Evolutionary conservation across 92 coral and sea anemone species (phyloP), one percentile per base, ranked within the genome.

Genomic region (Parazoanthus darwini): DNA sequence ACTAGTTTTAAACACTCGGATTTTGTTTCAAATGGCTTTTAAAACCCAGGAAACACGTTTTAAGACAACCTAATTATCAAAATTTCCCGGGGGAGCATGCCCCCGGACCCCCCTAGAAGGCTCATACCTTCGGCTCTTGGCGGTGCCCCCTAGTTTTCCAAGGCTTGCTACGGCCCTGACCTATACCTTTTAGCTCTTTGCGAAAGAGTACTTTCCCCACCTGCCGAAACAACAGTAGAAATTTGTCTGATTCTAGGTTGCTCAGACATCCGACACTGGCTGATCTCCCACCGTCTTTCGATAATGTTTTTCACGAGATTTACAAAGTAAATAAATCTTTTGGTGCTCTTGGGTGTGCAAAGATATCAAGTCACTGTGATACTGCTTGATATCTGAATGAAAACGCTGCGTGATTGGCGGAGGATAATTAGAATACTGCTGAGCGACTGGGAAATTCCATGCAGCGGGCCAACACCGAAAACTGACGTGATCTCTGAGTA

Each of bases 331-430:
- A 76, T 44, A 76, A 43, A 39, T 76, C 51, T 44, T 22, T 76
- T 76, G 54, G 79, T 54, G 46, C 15, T 23, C 39, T 39, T 0
- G 25, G 46, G 59, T 54, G 59, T 76, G 13, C 5, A 37, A 8
- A 39, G n/a, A 26, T 63, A 63, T 20, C 70, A 63, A 22, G 6
- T 63, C 79, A 20, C 25, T 11, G 79, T 37, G n/a, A 74, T 29
- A 35, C 8, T 50, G 29, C 50, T 20, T 76, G 51, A 44, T 7
- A 74, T 35, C 11, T 38, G 79, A 6, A 44, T 5, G 51, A 15
- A 7, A 76, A 36, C 35, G 51, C 43, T 39, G 79, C 35, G 79
- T 39, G 79, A 76, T 76, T 76, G 79, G 26, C 79, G 35, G 79
- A 36, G 29, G 79, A 22, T 76, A 6, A 20, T 23, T 1, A 39